These are phyloP conservation scores for Seladonia tumulorum DNA, from an alignment of 2,888 invertebrate genomes.

Conservation along the genomic window DNA sequence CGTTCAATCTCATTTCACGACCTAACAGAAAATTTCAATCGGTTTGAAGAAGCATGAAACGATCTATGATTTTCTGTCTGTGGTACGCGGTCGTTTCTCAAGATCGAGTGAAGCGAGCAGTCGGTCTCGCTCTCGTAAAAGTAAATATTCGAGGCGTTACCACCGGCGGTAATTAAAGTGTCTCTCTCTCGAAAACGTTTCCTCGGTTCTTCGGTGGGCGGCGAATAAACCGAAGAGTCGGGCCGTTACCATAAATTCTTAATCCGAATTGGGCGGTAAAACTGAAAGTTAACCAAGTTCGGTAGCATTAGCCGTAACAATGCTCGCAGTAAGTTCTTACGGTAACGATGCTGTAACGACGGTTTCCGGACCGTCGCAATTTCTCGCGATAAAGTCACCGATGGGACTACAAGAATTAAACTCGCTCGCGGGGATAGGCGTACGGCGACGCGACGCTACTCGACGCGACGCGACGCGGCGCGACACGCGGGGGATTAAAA, in stretches of 20 bases:
- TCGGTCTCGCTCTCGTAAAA: slow-evolving; percentile 35
- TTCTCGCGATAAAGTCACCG: slow-evolving; percentile 83
- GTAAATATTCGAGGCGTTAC: slow-evolving; percentile 56
- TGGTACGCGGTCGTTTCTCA: background rate
- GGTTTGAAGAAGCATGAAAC: no score
- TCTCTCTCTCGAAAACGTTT: slow-evolving; percentile 58
- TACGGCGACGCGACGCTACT: background rate
- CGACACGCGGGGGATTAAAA: slow-evolving; percentile 70
- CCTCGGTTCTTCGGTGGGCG: slow-evolving; percentile 53
- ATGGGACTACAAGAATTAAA: slow-evolving; percentile 83
- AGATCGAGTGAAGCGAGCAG: background rate
- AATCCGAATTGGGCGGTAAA: slow-evolving; percentile 83
- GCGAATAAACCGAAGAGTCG: slow-evolving; percentile 65
- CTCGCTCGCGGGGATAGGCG: slow-evolving; percentile 73
- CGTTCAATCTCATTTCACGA: no score
- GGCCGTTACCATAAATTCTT: slow-evolving; percentile 83
- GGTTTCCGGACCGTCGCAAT: slow-evolving; percentile 78
- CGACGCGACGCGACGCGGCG: slow-evolving; percentile 44
- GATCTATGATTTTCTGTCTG: no score
- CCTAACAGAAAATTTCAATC: no score
- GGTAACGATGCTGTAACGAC: slow-evolving; percentile 84
- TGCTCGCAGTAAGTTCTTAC: slow-evolving; percentile 81
- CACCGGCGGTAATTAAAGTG: slow-evolving; percentile 66
- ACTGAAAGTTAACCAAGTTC: slow-evolving; percentile 83
- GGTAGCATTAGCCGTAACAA: slow-evolving; percentile 83